A percentile compares a stretch with the other conserved stretches of the same genome.
Evolutionary conservation across 2,797 vertebrate species (phyloP).

Genomic region (Halcyon chelicuti): DNA sequence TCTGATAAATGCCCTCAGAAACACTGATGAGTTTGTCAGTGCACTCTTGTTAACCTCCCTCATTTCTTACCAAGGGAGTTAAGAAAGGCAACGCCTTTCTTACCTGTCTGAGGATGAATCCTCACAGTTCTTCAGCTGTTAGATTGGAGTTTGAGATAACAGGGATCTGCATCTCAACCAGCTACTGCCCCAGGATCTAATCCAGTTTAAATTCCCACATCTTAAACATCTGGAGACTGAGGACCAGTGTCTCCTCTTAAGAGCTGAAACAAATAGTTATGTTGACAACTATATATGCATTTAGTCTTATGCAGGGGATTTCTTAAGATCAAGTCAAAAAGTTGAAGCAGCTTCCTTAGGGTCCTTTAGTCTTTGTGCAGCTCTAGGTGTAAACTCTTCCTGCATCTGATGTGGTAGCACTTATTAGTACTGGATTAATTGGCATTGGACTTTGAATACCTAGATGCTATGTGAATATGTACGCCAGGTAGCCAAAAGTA

Average conservation of each 20-base stretch:
- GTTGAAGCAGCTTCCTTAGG: neutral
- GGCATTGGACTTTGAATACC: neutral
- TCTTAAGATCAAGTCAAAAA: neutral
- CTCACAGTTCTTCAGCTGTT: neutral
- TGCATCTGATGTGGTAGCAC: neutral
- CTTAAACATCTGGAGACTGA: neutral
- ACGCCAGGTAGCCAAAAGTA: neutral
- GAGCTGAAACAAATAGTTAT: neutral
- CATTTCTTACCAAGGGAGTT: neutral
- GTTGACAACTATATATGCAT: neutral
- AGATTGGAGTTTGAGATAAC: neutral
- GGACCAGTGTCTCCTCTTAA: neutral
- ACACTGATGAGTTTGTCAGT: neutral
- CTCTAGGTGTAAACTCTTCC: neutral
- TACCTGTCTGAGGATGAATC: neutral
- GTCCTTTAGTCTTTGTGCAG: neutral
- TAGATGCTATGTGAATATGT: neutral
- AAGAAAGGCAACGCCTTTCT: neutral
- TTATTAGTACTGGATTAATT: neutral
- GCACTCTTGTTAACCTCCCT: neutral
- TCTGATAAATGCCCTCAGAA: neutral
- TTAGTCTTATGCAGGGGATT: neutral
- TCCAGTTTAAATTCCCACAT: neutral
- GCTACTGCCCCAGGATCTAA: neutral
- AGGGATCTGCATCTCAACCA: neutral